phyloP scores from a whole-genome alignment of 2,797 vertebrate species.

The Pantherophis vulpinus region DNA sequence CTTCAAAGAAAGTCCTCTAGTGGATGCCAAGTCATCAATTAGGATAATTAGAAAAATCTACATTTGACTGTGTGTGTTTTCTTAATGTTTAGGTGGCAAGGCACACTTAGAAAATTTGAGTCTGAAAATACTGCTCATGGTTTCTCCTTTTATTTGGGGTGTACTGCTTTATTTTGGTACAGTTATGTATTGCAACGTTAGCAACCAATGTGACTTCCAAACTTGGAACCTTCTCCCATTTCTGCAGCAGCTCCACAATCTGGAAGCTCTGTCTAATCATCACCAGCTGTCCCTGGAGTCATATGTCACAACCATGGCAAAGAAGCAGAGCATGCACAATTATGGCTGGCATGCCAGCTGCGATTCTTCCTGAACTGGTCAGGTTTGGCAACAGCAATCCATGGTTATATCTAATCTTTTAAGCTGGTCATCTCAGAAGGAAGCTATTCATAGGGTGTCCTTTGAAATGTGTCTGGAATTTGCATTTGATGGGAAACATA shows the following conservation, averaged over 20 bases:
- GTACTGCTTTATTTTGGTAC: background rate
- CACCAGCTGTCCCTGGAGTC: background rate
- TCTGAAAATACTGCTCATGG: background rate
- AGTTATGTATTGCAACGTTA: background rate
- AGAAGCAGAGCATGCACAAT: background rate
- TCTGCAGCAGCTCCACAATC: background rate
- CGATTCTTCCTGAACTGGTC: background rate
- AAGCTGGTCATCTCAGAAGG: background rate
- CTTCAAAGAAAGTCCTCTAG: background rate
- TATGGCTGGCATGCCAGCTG: background rate
- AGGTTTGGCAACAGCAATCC: background rate
- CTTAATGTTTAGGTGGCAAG: background rate
- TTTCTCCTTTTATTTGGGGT: background rate
- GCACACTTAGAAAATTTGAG: background rate
- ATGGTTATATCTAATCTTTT: background rate
- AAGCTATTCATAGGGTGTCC: background rate
- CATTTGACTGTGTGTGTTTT: background rate
- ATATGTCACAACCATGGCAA: background rate
- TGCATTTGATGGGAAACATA: background rate
- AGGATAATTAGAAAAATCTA: background rate
- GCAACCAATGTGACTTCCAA: background rate
- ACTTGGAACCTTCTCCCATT: background rate
- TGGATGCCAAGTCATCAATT: constrained; percentile 6
- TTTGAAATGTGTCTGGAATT: background rate
- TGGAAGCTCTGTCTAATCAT: background rate